Conservation (phyloP, 2,113 vertebrate species). For the Ammodytes dubius region DNA sequence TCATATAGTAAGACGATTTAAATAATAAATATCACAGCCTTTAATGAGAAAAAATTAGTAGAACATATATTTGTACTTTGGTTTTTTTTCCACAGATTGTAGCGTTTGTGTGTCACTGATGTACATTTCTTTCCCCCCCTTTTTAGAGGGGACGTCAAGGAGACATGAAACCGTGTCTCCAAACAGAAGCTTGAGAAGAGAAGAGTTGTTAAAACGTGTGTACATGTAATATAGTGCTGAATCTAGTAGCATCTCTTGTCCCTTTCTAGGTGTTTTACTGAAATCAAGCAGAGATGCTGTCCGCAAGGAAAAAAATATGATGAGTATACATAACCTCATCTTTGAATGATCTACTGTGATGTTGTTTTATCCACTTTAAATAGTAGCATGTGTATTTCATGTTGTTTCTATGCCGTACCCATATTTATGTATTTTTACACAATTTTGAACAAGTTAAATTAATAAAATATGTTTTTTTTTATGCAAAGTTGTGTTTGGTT, state of each 20-base stretch:
- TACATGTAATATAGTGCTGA: not conserved
- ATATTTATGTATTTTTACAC: conserved; percentile 47
- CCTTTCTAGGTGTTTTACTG: conserved; percentile 3
- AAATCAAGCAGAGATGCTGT: conserved; percentile 18
- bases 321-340: not conserved
- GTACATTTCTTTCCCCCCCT: not conserved
- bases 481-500: not conserved
- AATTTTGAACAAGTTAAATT: conserved; percentile 29
- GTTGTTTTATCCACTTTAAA: conserved; percentile 3
- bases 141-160: conserved; percentile 36
- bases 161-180: conserved; percentile 34
- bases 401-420: not conserved
- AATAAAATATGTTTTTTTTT: conserved; percentile 59
- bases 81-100: not conserved
- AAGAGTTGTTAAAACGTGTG: not conserved
- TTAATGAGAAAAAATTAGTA: not conserved
- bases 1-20: not conserved
- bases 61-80: not conserved
- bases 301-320: not conserved
- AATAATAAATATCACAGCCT: not conserved
- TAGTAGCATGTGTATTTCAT: conserved; percentile 28
- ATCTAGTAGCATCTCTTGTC: conserved; percentile 2
- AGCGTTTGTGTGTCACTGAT: not conserved
- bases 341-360: conserved; percentile 12
- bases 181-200: conserved; percentile 3